A percentile compares a stretch with the other conserved stretches of the same genome.
Conservation (phyloP, 2,888 invertebrate species). For the Ophion ventricosus region DNA sequence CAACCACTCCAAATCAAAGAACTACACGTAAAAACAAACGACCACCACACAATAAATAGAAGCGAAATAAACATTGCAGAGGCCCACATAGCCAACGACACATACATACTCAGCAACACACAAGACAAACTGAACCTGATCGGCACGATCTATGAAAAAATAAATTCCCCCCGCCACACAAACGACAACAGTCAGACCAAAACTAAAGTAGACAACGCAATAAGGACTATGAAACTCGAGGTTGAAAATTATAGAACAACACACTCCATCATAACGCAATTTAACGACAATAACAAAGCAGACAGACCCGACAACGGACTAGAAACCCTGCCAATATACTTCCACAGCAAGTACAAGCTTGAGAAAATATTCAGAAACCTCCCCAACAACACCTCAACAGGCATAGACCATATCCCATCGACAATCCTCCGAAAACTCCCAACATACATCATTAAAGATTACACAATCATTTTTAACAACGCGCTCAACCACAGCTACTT, state of each 20-base stretch:
- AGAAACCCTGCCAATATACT: not conserved
- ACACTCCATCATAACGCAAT: not conserved
- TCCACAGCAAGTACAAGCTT: not conserved
- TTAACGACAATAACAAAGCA: not conserved
- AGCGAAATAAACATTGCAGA: conserved; percentile 9
- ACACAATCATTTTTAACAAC: not conserved
- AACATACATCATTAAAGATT: not conserved
- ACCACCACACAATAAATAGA: not conserved
- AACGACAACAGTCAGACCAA: conserved; percentile 10
- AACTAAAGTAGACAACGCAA: not conserved
- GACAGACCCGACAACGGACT: not conserved
- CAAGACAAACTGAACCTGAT: conserved; percentile 26
- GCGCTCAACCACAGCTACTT: conserved; percentile 1
- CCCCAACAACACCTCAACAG: conserved; percentile 16
- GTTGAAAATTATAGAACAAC: not conserved
- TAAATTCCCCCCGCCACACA: conserved; percentile 22
- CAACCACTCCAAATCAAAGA: conserved; percentile 24
- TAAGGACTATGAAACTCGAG: not conserved
- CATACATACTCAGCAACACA: not conserved
- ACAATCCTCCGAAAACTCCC: not conserved
- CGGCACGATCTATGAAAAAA: conserved; percentile 4
- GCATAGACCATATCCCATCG: not conserved
- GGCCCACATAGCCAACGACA: not conserved
- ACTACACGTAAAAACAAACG: not conserved
- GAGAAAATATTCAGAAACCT: conserved; percentile 1